Base-by-base conservation (phyloP, 2,888 invertebrate genomes). In the Drosophila eohydei region DNA sequence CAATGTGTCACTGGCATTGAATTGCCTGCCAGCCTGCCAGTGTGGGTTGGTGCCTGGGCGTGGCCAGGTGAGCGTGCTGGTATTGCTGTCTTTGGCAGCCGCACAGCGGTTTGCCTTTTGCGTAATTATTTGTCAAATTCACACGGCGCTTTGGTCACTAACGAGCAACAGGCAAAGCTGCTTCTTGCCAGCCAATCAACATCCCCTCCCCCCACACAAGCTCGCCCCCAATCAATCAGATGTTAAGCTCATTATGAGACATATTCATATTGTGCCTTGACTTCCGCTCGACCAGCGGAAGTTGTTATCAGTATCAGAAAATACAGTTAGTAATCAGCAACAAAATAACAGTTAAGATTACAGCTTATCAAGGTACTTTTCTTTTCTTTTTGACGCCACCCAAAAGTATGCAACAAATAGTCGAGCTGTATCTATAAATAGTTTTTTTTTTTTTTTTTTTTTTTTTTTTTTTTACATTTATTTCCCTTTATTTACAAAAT, bases 101-200 rank as follows among this genome's bases (percentile, higher is more conserved):
- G 66, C 50, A 59, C 57, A 85, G 84, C 88, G 80, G 86, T 89
- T 83, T 73, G 81, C 67, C 54, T 54, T 73, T 75, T 66, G 66
- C 77, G 74, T 89, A 88, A 83, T 89, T 89, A 89, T 89, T 89
- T 89, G 90, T 83, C 88, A 86, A 87, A 88, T 88, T 89, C 87
- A 80, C 83, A 89, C 83, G 66, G 65, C 26, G 56, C 41, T 55
- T 16, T 44, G 55, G 50, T 74, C 71, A 78, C 84, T 88, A 89
- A 83, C 78, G 81, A 88, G 81, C 86, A 83, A 81, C 85, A 83
- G 78, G 74, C 54, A 30, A 30, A 8, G 52, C 50, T 16, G 43
- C 54, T 16, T 21, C 16, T 21, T 21, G 21, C 51, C 51, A 21
- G 16, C 52, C 52, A 48, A 48, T 48, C 48, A 48, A 48, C 51